Percentiles rank a stretch among this genome's conserved stretches.
phyloP scores from a whole-genome alignment of 2,888 invertebrate genomes.

The Apamea monoglypha region DNA sequence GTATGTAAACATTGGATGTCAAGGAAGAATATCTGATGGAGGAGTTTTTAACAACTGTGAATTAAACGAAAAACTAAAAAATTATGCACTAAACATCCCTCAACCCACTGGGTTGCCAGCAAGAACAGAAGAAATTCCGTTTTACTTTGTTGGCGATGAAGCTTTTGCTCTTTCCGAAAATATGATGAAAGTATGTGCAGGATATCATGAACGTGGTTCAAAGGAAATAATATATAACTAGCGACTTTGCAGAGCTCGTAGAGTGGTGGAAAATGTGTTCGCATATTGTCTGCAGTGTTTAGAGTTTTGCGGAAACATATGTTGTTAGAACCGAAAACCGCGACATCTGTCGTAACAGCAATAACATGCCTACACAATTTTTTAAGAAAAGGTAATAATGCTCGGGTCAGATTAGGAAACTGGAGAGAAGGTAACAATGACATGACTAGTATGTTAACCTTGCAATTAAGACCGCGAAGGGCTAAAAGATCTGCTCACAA shows the following conservation, averaged over 20 bases:
- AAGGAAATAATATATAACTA: background rate
- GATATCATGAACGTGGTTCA: background rate
- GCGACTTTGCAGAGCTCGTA: conserved; percentile 1
- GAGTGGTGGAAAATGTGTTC: background rate
- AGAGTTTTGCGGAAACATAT: conserved; percentile 10
- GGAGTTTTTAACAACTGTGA: background rate
- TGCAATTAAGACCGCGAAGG: conserved; percentile 9
- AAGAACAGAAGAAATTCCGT: conserved; percentile 17
- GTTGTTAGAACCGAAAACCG: background rate
- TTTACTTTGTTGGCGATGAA: conserved; percentile 29
- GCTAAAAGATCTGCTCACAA: background rate
- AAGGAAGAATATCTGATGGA: conserved; percentile 9
- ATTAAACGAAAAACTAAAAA: conserved; percentile 10
- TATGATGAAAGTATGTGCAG: conserved; percentile 4
- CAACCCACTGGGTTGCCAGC: conserved; percentile 14
- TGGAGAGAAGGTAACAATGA: conserved; percentile 40
- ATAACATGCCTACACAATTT: background rate
- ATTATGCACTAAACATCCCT: conserved; percentile 8
- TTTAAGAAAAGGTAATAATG: background rate
- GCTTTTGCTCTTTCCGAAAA: conserved; percentile 42
- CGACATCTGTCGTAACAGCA: conserved; percentile 2
- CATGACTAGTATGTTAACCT: conserved; percentile 32
- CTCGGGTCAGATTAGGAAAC: conserved; percentile 33
- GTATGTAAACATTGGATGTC: background rate
- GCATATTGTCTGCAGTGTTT: background rate